Conservation (phyloP, 2,113 vertebrate genomes). For the Egretta garzetta region DNA sequence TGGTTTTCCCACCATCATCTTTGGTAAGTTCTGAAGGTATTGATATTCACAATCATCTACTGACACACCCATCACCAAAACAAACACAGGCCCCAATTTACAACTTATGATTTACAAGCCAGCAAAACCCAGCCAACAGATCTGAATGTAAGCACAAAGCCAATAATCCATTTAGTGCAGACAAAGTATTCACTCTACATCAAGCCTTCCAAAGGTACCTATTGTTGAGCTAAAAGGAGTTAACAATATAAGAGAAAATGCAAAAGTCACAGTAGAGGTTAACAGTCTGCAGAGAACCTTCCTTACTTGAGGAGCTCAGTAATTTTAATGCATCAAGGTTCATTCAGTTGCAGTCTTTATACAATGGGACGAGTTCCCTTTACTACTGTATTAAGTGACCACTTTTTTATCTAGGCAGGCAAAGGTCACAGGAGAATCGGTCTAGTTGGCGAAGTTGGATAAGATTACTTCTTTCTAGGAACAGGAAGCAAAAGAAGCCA, state of each 20-base stretch:
- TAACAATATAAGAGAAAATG: background rate
- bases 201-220: background rate
- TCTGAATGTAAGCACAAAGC: background rate
- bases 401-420: background rate
- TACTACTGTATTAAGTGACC: background rate
- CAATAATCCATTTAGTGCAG: background rate
- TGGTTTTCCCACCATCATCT: background rate
- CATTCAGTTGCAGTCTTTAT: background rate
- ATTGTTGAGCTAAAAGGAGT: background rate
- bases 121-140: background rate
- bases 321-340: background rate
- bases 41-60: background rate
- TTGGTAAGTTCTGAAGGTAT: background rate
- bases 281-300: background rate
- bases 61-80: background rate
- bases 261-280: background rate
- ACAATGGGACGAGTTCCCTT: background rate
- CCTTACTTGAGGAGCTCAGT: background rate
- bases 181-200: background rate
- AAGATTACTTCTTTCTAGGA: background rate
- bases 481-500: background rate
- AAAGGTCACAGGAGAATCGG: background rate
- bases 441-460: background rate
- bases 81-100: background rate
- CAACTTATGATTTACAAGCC: background rate